A percentile compares a stretch with the other conserved stretches of the same genome.
Conservation (phyloP, 2,888 invertebrate species). For the Eupithecia exiguata region DNA sequence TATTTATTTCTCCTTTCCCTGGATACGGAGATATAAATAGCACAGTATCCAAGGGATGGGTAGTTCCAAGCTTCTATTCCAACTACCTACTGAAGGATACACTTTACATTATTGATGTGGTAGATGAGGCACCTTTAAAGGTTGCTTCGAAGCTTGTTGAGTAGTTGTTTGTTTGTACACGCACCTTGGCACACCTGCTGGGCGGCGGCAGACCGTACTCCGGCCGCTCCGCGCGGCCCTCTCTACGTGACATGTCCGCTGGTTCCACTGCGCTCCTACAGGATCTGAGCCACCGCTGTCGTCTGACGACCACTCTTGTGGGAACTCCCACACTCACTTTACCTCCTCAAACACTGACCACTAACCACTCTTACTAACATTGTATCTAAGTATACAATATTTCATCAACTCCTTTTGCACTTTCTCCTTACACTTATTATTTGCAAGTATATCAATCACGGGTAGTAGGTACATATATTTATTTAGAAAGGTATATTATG, state of each 20-base stretch:
- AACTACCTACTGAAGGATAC: not conserved
- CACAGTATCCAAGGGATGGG: not conserved
- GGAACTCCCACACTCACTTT: not conserved
- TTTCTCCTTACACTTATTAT: constrained; percentile 8
- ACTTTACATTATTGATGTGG: not conserved
- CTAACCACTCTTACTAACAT: constrained; percentile 15
- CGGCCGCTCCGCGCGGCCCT: constrained; percentile 56
- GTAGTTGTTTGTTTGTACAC: constrained; percentile 20
- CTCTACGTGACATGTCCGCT: constrained; percentile 67
- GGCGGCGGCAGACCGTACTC: constrained; percentile 70
- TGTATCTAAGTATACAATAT: not conserved
- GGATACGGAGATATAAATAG: too few relatives aligned
- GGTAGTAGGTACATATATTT: not conserved
- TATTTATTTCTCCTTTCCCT: too few relatives aligned
- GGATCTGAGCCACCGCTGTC: not conserved
- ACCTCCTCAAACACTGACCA: not conserved
- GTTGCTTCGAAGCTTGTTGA: not conserved
- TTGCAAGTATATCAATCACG: not conserved
- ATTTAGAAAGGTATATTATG: not conserved
- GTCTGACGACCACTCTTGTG: not conserved
- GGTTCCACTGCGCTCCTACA: constrained; percentile 7
- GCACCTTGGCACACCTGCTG: constrained; percentile 78
- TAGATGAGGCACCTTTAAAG: not conserved
- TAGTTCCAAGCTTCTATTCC: not conserved
- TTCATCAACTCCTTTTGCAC: constrained; percentile 21